phyloP scores from a whole-genome alignment of 30 jellyfish, hydroid and myxozoan species.

The Rhopilema esculentum region DNA sequence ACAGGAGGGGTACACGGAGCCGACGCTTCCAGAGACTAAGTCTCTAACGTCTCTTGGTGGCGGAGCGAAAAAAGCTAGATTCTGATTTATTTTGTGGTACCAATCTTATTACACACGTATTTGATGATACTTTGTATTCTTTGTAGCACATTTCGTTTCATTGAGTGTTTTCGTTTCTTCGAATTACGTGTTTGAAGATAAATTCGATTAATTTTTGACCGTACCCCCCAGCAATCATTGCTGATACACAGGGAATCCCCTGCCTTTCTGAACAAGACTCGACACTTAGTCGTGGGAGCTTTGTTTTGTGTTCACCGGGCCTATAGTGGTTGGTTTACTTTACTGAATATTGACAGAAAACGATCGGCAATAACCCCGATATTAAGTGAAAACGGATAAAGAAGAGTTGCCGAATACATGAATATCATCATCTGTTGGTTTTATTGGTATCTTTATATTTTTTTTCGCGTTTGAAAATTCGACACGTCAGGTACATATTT shows the following conservation, averaged over 20 bases:
- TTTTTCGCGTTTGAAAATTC: background rate
- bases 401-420: background rate
- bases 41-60: background rate
- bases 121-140: background rate
- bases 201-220: background rate
- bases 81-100: background rate
- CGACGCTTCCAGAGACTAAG: background rate
- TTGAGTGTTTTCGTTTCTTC: background rate
- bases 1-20: background rate
- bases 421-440: background rate
- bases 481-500: background rate
- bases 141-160: background rate
- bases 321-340: background rate
- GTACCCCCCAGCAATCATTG: background rate
- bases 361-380: background rate
- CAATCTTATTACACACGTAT: background rate
- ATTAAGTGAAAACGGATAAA: background rate
- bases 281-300: background rate
- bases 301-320: background rate
- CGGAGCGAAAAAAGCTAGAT: background rate
- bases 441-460: background rate
- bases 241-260: background rate
- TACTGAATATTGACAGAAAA: background rate
- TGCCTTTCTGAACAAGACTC: background rate
- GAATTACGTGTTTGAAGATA: too few relatives aligned